Percentiles rank a stretch among this genome's conserved stretches.
Evolutionary conservation across 1,140 invertebrate species (phyloP).

Genomic region (Sitobion miscanthi): DNA sequence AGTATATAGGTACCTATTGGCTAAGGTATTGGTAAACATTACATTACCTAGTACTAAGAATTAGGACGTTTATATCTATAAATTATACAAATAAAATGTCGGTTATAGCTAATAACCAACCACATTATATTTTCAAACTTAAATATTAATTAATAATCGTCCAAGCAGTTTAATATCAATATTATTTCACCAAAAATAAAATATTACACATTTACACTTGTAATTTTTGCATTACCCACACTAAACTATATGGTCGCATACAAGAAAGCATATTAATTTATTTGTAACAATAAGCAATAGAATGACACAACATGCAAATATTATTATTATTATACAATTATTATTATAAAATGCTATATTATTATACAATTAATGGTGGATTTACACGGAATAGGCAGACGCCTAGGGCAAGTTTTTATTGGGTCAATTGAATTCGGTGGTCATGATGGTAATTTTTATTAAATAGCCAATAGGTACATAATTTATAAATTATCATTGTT

Average conservation of each 20-base stretch:
- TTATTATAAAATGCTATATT: not conserved
- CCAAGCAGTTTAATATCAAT: not conserved
- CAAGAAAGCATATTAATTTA: not conserved
- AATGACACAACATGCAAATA: not conserved
- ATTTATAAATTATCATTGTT: not conserved
- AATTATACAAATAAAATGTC: not conserved
- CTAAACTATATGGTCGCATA: not conserved
- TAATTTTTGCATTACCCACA: not conserved
- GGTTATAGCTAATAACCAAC: not conserved
- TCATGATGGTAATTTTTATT: not conserved
- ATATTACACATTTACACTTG: not conserved
- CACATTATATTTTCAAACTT: not conserved
- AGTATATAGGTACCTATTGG: not conserved
- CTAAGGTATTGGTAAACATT: not conserved
- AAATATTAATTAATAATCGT: not conserved
- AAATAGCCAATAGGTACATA: not conserved
- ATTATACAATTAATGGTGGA: not conserved
- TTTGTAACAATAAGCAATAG: not conserved
- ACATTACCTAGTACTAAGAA: not conserved
- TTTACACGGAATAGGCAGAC: not conserved
- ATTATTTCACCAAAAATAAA: not conserved
- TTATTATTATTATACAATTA: not conserved
- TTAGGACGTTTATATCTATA: not conserved
- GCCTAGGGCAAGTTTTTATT: not conserved
- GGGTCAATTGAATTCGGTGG: not conserved